Evolutionary conservation across 2,113 vertebrate species (phyloP).

Genomic region (Varanus komodoensis): DNA sequence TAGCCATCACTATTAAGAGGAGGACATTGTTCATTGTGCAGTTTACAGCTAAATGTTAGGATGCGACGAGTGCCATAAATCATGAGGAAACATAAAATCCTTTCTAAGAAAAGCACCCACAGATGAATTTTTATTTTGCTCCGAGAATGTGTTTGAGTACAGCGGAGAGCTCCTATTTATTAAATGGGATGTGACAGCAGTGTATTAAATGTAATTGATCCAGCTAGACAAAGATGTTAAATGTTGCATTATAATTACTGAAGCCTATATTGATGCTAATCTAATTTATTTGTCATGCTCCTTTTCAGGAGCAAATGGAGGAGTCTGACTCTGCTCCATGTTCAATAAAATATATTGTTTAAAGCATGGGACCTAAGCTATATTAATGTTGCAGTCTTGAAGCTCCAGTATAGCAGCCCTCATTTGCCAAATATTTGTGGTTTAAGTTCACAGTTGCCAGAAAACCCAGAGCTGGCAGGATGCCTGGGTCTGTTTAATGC

Average conservation of each 20-base stretch:
- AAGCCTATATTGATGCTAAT: neutral
- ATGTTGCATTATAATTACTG: neutral
- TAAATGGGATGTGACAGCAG: neutral
- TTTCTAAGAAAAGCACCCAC: neutral
- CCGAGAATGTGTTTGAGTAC: neutral
- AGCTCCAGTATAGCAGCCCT: neutral
- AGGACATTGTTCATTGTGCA: neutral
- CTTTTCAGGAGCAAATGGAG: no score
- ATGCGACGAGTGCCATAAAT: neutral
- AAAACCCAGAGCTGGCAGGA: neutral
- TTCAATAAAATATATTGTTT: neutral
- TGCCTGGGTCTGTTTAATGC: no score
- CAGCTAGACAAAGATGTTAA: neutral
- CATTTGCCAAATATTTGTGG: neutral
- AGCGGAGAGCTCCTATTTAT: neutral
- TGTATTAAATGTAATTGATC: neutral
- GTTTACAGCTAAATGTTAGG: neutral
- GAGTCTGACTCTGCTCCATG: neutral
- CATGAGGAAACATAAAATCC: neutral
- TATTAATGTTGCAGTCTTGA: neutral
- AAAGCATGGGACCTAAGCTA: neutral
- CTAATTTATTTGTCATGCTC: neutral
- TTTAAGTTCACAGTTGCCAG: neutral
- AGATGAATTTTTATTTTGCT: no score
- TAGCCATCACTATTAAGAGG: neutral